phyloP scores from a whole-genome alignment of 2,797 vertebrate genomes.

The Rhodeus uyekii region DNA sequence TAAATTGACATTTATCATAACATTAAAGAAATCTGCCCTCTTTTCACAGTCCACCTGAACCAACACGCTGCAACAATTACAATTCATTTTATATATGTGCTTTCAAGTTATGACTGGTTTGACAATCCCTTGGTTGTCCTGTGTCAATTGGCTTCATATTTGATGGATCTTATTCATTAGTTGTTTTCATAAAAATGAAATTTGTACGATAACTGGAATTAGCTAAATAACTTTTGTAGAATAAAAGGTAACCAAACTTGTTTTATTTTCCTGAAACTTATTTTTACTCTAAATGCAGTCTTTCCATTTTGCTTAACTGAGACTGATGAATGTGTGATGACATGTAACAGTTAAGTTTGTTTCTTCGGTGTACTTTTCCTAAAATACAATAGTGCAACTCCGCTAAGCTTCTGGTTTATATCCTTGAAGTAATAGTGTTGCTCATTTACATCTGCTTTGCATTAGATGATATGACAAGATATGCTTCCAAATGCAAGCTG shows the following conservation, averaged over 20 bases:
- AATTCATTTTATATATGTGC: background rate
- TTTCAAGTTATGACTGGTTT: background rate
- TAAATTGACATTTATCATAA: background rate
- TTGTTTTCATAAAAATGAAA: background rate
- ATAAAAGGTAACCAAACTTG: constrained; percentile 15
- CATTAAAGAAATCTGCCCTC: background rate
- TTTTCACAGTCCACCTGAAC: constrained; percentile 12
- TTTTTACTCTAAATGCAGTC: background rate
- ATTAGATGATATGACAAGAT: constrained; percentile 14
- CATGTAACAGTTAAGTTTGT: background rate
- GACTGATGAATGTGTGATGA: background rate
- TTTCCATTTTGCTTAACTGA: no score
- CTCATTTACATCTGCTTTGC: constrained; percentile 52
- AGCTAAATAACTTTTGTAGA: constrained; percentile 34
- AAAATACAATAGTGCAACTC: background rate
- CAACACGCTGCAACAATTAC: background rate
- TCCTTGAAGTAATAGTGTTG: background rate
- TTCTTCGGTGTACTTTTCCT: background rate
- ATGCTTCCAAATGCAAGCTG: background rate
- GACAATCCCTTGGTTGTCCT: background rate
- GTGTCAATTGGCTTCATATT: background rate
- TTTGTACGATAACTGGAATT: constrained; percentile 36
- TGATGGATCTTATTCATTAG: background rate
- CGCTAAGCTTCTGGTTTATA: background rate
- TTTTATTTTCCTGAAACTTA: background rate